Evolutionary conservation across 1,140 invertebrate species (phyloP).

Genomic region (Leptinotarsa undecemlineata): DNA sequence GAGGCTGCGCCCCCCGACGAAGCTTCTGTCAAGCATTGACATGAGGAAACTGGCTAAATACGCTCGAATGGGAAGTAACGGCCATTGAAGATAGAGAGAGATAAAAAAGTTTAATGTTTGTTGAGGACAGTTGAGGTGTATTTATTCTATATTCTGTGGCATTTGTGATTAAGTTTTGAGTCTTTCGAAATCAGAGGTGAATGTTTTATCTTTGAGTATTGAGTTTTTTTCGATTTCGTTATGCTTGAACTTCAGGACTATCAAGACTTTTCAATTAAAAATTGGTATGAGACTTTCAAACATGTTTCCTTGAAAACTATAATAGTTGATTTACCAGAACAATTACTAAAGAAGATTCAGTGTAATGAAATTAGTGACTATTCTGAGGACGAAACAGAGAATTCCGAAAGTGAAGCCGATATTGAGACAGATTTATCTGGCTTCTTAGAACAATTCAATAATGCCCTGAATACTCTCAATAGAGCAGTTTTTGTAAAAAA

Average conservation of each 20-base stretch:
- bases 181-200: no score
- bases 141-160: no score
- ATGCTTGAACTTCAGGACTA: conserved; percentile 48
- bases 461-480: conserved; percentile 44
- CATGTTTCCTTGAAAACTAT: conserved; percentile 44
- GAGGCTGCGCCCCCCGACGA: no score
- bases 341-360: conserved; percentile 42
- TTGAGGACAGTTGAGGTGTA: no score
- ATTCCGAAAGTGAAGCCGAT: neutral
- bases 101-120: no score
- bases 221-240: no score
- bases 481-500: conserved; percentile 50
- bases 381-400: conserved; percentile 31
- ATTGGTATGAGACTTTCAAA: conserved; percentile 49
- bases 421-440: conserved; percentile 29
- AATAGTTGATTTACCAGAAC: conserved; percentile 43
- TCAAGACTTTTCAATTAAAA: conserved; percentile 49
- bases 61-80: no score
- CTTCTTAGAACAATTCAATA: conserved; percentile 43
- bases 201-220: no score
- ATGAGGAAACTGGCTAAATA: no score
- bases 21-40: no score
- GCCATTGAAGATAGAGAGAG: no score
- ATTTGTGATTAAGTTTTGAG: no score
- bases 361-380: conserved; percentile 34